These are phyloP conservation scores for Stegastes partitus DNA, from an alignment of 2,113 vertebrate genomes.

Conservation along the genomic window DNA sequence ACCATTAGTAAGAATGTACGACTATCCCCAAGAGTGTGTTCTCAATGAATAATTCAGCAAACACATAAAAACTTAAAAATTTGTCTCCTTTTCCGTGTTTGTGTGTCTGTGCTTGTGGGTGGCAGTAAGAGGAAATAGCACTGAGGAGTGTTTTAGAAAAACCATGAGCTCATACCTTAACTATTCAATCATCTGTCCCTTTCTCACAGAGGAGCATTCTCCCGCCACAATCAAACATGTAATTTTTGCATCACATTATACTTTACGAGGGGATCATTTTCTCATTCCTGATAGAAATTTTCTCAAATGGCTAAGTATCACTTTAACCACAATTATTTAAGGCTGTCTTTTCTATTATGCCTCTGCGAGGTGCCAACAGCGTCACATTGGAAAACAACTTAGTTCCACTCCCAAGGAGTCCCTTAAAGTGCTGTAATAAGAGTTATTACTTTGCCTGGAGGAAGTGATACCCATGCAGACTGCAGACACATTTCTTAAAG, in stretches of 20 bases:
- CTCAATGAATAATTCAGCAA: conserved; percentile 74
- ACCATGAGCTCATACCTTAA: conserved; percentile 21
- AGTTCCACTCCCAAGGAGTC: conserved; percentile 51
- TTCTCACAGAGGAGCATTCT: conserved; percentile 5
- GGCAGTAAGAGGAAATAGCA: conserved; percentile 26
- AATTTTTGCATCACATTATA: conserved; percentile 31
- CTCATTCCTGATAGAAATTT: conserved; percentile 2
- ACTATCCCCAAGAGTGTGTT: conserved; percentile 63
- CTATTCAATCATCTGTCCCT: background rate
- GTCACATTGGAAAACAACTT: conserved; percentile 59
- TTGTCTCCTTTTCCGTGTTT: conserved; percentile 44
- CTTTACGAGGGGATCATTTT: conserved; percentile 15
- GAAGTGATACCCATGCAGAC: conserved; percentile 49
- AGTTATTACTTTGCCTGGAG: conserved; percentile 58
- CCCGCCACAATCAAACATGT: conserved; percentile 23
- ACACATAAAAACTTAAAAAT: conserved; percentile 57
- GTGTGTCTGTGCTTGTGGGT: conserved; percentile 32
- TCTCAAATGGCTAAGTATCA: conserved; percentile 7
- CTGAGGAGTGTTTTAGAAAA: conserved; percentile 31
- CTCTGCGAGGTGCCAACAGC: conserved; percentile 43
- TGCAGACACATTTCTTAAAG: conserved; percentile 46
- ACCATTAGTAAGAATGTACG: conserved; percentile 61
- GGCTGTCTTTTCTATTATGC: conserved; percentile 36
- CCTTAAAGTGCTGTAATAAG: conserved; percentile 53
- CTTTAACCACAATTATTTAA: conserved; percentile 56